These are phyloP conservation scores for Blastobasis lacticolella DNA, from an alignment of 2,888 invertebrate species.

Conservation along the genomic window DNA sequence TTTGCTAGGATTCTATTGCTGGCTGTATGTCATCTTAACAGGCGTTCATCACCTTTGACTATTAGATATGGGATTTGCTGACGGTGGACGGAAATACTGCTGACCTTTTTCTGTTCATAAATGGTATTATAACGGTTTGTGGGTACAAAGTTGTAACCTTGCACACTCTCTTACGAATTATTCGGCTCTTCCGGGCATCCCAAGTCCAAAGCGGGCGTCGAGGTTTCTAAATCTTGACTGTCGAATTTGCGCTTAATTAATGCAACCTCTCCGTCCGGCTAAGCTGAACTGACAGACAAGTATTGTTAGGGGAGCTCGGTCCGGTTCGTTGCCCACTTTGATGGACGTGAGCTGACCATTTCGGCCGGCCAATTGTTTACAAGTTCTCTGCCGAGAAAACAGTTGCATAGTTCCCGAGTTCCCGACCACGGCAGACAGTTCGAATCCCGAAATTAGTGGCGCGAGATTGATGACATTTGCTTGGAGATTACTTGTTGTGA, in stretches of 20 bases:
- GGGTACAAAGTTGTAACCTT: too few species aligned
- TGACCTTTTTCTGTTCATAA: too few species aligned
- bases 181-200: too few species aligned
- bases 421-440: conserved; percentile 30
- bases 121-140: too few species aligned
- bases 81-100: too few species aligned
- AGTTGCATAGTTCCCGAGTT: conserved; percentile 35
- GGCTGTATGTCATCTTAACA: too few species aligned
- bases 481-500: conserved; percentile 22
- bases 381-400: conserved; percentile 38
- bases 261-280: conserved; percentile 4
- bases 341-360: conserved; percentile 61
- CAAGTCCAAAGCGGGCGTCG: too few species aligned
- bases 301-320: conserved; percentile 37
- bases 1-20: too few species aligned
- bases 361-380: conserved; percentile 42
- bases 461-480: conserved; percentile 45
- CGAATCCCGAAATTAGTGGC: conserved; percentile 44
- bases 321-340: conserved; percentile 29
- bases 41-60: too few species aligned
- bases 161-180: too few species aligned
- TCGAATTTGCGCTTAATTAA: conserved; percentile 6
- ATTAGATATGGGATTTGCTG: too few species aligned
- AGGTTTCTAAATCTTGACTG: too few species aligned
- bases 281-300: conserved; percentile 10